Conservation (phyloP, 2,888 invertebrate genomes). For the Clanis bilineata region DNA sequence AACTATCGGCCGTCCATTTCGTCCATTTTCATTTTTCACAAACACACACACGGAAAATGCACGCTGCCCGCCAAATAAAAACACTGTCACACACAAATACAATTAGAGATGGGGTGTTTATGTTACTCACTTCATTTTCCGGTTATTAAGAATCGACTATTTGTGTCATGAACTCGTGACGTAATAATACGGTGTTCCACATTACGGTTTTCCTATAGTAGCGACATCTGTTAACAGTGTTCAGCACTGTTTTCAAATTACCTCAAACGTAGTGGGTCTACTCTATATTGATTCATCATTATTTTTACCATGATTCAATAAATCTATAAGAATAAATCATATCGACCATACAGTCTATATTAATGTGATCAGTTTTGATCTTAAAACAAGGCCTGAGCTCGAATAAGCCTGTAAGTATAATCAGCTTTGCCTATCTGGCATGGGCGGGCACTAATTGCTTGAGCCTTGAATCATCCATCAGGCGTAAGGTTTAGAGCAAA, state of each 20-base stretch:
- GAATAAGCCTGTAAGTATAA: too few relatives aligned
- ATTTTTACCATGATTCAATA: too few relatives aligned
- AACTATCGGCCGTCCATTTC: constrained; percentile 65
- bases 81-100: constrained; percentile 15
- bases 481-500: background rate
- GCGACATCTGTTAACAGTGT: constrained; percentile 9
- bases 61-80: constrained; percentile 18
- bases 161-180: background rate
- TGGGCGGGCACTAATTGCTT: too few relatives aligned
- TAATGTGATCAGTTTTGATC: too few relatives aligned
- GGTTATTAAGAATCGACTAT: constrained; percentile 12
- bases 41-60: constrained; percentile 26
- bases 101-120: constrained; percentile 13
- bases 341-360: too few relatives aligned
- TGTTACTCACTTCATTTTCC: constrained; percentile 11
- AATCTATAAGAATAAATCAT: too few relatives aligned
- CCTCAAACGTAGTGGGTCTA: too few relatives aligned
- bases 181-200: background rate
- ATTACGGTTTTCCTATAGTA: background rate
- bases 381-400: too few relatives aligned
- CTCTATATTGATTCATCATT: too few relatives aligned
- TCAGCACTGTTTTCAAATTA: background rate
- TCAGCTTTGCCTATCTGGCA: too few relatives aligned
- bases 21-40: constrained; percentile 60
- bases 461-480: too few relatives aligned